phyloP scores from a whole-genome alignment of 1,140 invertebrate genomes.

The Platyscapa corneri region DNA sequence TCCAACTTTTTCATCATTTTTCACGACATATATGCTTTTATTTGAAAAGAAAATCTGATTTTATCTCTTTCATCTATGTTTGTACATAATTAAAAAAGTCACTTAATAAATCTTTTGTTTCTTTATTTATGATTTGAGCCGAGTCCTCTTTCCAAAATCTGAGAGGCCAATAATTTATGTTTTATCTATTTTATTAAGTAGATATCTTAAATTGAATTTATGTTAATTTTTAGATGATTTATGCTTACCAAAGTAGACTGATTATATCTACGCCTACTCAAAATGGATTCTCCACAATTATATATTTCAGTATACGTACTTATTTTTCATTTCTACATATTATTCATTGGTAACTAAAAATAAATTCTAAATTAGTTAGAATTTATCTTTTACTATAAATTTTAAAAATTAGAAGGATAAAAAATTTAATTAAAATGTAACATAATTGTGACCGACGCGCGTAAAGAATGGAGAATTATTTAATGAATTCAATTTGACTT shows the following conservation, averaged over 20 bases:
- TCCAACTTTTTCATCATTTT: background rate
- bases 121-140: background rate
- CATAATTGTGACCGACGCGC: no score
- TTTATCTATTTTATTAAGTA: background rate
- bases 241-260: background rate
- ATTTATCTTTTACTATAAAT: no score
- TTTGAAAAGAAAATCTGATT: background rate
- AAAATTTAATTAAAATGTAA: no score
- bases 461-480: no score
- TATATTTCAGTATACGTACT: background rate
- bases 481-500: no score
- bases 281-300: background rate
- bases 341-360: no score
- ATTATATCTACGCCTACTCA: background rate
- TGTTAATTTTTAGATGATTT: slow-evolving; percentile 5
- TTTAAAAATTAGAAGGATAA: no score
- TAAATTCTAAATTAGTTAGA: no score
- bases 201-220: slow-evolving; percentile 7
- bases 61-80: background rate
- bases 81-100: background rate
- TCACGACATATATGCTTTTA: background rate
- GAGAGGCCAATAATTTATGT: background rate
- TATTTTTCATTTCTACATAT: no score
- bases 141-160: background rate
- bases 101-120: background rate